Base-by-base conservation (phyloP, 2,113 vertebrate genomes). In the Merops nubicus region DNA sequence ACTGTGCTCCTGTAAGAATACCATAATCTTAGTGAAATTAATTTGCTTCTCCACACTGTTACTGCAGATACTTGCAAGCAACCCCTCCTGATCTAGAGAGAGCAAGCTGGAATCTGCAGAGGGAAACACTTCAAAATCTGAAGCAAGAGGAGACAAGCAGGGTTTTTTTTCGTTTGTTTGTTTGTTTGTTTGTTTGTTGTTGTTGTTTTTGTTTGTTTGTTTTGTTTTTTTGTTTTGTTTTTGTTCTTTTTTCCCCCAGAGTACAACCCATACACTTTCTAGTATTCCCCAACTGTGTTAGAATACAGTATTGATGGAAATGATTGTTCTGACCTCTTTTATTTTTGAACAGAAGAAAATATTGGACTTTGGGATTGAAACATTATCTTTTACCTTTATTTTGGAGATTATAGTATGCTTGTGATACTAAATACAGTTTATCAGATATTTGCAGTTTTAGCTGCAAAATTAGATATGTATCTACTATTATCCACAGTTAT, bases 111-210 rank as follows among this genome's bases (percentile, higher is more conserved):
- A 92, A 74, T 88, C 33, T 72, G 54, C 10, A 45, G 75, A 90
- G 34, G 15, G 54, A 93, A 94, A 67, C 48, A 89, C 45, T 94
- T 84, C 64, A 76, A 74, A 89, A 91, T 92, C 64, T 74, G 15
- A 82, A 33, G 40, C 62, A 91, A 48, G n/a, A n/a, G n/a, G 38
- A 53, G 43, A 81, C 91, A 93, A 88, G 69, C 40, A n/a, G n/a
- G n/a, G n/a, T n/a, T n/a, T n/a, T n/a, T n/a, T n/a, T n/a, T n/a
- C n/a, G n/a, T n/a, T n/a, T n/a, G n/a, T n/a, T n/a, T n/a, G n/a
- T n/a, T n/a, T n/a, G n/a, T n/a, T n/a, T n/a, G n/a, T n/a, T n/a
- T n/a, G n/a, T n/a, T n/a, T n/a, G n/a, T n/a, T n/a, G n/a, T n/a
- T n/a, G n/a, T n/a, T n/a, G n/a, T n/a, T n/a, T n/a, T n/a, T n/a